phyloP scores from a whole-genome alignment of 2,797 vertebrate species.

The Neomorphus geoffroyi region DNA sequence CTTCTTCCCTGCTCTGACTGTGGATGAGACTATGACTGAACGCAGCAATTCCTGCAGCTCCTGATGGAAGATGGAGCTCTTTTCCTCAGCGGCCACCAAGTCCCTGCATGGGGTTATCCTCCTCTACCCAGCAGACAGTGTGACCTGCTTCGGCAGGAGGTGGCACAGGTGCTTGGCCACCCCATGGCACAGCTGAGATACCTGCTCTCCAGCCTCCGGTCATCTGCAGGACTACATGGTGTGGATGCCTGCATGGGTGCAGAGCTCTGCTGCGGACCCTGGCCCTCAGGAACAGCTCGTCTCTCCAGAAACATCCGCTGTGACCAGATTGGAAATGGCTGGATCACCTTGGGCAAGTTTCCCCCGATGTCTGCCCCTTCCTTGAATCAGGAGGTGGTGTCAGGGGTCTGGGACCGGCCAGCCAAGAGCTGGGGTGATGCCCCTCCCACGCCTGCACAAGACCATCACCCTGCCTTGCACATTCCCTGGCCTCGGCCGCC shows the following conservation, averaged over 20 bases:
- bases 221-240: rapidly evolving
- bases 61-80: not conserved
- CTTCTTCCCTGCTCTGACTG: not conserved
- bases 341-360: not conserved
- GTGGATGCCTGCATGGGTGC: not conserved
- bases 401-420: rapidly evolving
- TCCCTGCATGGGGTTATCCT: rapidly evolving
- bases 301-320: not conserved
- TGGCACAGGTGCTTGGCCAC: not conserved
- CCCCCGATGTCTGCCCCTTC: not conserved
- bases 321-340: not conserved
- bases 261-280: rapidly evolving
- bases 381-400: too few species aligned
- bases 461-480: rapidly evolving
- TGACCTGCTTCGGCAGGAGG: rapidly evolving
- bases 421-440: not conserved
- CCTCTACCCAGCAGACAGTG: rapidly evolving
- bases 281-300: not conserved
- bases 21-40: rapidly evolving
- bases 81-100: not conserved
- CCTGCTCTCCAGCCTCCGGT: rapidly evolving
- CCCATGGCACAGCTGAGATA: not conserved
- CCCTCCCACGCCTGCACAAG: rapidly evolving
- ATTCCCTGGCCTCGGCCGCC: not conserved
- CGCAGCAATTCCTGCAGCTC: not conserved